phyloP scores from a whole-genome alignment of 1,140 invertebrate species.

The Saccostrea echinata region DNA sequence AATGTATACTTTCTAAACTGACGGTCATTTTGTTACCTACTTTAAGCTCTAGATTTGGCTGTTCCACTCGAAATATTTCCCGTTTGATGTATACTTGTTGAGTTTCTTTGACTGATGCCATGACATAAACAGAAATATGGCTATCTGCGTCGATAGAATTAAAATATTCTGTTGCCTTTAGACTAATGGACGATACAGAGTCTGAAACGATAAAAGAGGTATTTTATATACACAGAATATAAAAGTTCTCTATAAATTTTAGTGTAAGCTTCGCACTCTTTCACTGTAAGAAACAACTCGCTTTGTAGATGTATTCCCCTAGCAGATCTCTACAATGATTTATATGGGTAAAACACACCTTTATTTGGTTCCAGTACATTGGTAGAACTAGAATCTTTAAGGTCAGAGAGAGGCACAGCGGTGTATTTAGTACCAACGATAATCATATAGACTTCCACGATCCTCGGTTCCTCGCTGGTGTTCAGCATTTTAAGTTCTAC shows the following conservation, averaged over 20 bases:
- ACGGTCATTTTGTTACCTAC: constrained; percentile 49
- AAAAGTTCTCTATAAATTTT: background rate
- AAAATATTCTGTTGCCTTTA: constrained; percentile 72
- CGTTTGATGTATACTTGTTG: constrained; percentile 67
- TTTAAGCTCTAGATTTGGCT: constrained; percentile 74
- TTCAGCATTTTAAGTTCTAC: constrained; percentile 67
- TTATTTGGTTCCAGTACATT: constrained; percentile 67
- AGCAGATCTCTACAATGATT: background rate
- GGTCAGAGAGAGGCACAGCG: constrained; percentile 68
- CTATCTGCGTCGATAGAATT: constrained; percentile 70
- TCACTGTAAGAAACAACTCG: too few species aligned
- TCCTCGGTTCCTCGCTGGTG: constrained; percentile 60
- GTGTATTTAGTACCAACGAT: constrained; percentile 73
- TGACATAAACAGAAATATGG: constrained; percentile 71
- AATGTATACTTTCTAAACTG: background rate
- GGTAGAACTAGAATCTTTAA: constrained; percentile 66
- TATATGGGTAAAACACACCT: constrained; percentile 56
- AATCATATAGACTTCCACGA: constrained; percentile 67
- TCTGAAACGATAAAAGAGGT: constrained; percentile 59
- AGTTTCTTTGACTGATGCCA: constrained; percentile 71
- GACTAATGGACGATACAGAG: constrained; percentile 54
- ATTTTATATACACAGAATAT: background rate
- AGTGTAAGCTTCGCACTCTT: too few species aligned
- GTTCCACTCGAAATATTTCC: constrained; percentile 71
- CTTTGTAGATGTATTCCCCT: background rate